phyloP scores from a whole-genome alignment of 1,140 invertebrate genomes.

The Hermatobates lingyangjiaoensis region DNA sequence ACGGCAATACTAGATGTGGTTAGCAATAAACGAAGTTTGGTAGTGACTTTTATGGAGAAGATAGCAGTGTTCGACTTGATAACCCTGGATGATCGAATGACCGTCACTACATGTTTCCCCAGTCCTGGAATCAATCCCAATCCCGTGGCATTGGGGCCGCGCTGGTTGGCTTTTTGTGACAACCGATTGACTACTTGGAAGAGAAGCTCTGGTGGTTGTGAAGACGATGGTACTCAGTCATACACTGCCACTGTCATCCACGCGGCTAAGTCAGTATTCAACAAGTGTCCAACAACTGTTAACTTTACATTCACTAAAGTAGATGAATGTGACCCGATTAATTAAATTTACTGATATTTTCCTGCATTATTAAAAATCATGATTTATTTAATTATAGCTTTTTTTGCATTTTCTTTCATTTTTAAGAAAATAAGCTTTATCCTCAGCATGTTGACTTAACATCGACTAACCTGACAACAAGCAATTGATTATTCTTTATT shows the following conservation, averaged over 20 bases:
- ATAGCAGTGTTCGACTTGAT: constrained; percentile 80
- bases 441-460: no score
- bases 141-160: constrained; percentile 71
- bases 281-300: no score
- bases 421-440: no score
- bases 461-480: no score
- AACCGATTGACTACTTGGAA: constrained; percentile 32
- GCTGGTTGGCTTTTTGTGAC: constrained; percentile 43
- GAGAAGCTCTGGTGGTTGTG: constrained; percentile 39
- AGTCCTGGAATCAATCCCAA: constrained; percentile 68
- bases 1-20: constrained; percentile 71
- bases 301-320: no score
- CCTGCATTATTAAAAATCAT: no score
- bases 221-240: constrained; percentile 47
- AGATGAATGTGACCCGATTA: no score
- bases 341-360: no score
- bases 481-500: no score
- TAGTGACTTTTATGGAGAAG: constrained; percentile 72
- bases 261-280: constrained; percentile 52
- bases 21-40: constrained; percentile 61
- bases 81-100: constrained; percentile 66
- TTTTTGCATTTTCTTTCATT: no score
- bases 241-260: constrained; percentile 90
- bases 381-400: no score
- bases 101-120: constrained; percentile 75